Base-by-base conservation (phyloP, 1,140 invertebrate species). In the Bilobella aurantiaca region DNA sequence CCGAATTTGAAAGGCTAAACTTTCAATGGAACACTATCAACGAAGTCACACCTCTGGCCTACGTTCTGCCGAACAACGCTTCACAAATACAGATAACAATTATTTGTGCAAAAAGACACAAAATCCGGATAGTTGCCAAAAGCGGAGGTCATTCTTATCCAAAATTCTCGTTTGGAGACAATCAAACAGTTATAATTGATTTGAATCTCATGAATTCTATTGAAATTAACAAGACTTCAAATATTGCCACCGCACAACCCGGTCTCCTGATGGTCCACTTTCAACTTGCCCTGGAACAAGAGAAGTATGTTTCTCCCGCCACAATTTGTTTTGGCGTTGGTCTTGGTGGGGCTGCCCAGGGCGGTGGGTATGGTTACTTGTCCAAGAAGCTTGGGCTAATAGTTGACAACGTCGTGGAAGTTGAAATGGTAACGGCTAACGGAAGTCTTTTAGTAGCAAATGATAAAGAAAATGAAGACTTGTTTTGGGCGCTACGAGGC, bases 401-500 rank as follows among this genome's bases (percentile, higher is more conserved):
- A 23, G 23, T 28, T 3, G 58, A 59, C 58, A 59, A 59, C 23
- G 58, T 59, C 27, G 3, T 59, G 16, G 58, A 29, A 23, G 5
- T 59, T 5, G 58, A 59, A 32, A 29, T 59, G 58, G 58, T 59
- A 3, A 23, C 5, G 5, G 58, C 58, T 3, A 12, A 23, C 14
- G 49, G 49, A 5, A 23, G 25, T 5, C 21, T 53, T 12, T 5
- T 53, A 5, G 21, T 23, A 16, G 5, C 25, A 8, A 53, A 53
- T 53, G 12, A 3, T 14, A 53, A 23, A 5, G 8, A 16, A 23
- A 59, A 59, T 29, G 3, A 21, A 16, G 58, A 59, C 27, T 29
- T 59, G 27, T 32, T 59, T 59, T 59, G 58, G 58, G 58, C 58
- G 16, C 58, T 27, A 28, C 58, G 58, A 30, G 58, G 58, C 23